Evolutionary conservation across 2,113 vertebrate species (phyloP).

Genomic region (Nycticorax nycticorax): DNA sequence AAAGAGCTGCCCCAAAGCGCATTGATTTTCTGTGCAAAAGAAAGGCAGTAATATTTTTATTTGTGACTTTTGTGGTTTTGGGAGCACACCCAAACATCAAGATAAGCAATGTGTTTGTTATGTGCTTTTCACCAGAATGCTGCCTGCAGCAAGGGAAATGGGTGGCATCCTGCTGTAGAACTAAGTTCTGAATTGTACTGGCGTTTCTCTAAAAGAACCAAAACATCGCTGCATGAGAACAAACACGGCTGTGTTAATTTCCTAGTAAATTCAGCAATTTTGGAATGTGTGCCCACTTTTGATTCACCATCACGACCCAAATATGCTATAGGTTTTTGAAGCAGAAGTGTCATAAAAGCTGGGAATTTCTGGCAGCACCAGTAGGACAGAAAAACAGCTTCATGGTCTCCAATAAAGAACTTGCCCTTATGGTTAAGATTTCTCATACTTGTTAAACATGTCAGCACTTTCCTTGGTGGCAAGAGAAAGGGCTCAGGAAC

Average conservation of each 20-base stretch:
- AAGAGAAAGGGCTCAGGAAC: not conserved
- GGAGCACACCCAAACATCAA: not conserved
- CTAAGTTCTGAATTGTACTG: not conserved
- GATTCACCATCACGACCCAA: not conserved
- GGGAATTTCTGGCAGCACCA: not conserved
- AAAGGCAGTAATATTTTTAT: not conserved
- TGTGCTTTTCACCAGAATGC: not conserved
- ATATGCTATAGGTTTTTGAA: not conserved
- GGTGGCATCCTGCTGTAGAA: not conserved
- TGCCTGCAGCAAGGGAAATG: not conserved
- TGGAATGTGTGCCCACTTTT: not conserved
- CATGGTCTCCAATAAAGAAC: not conserved
- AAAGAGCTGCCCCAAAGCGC: not conserved
- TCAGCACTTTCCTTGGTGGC: not conserved
- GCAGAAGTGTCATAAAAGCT: not conserved
- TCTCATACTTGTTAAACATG: not conserved
- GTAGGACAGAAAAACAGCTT: not conserved
- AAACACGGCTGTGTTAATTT: not conserved
- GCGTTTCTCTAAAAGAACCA: not conserved
- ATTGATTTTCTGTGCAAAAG: not conserved
- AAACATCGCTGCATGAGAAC: not conserved
- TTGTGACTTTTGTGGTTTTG: not conserved
- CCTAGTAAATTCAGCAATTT: not conserved
- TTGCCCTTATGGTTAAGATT: fast-evolving
- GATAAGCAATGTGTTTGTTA: not conserved